phyloP scores from a whole-genome alignment of 1,140 invertebrate genomes.

The Zaprionus lachaisei region DNA sequence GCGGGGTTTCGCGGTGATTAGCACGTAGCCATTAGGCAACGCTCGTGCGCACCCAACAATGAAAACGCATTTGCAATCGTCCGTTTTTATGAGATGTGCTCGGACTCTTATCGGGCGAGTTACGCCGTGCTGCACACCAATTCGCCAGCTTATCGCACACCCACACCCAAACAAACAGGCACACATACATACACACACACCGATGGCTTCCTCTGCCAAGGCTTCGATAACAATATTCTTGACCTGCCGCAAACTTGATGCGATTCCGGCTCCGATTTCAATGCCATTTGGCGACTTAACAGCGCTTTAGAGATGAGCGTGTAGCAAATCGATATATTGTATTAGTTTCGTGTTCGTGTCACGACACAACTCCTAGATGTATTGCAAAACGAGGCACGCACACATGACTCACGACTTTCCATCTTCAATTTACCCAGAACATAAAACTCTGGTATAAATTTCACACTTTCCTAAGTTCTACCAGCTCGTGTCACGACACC shows the following conservation, averaged over 20 bases:
- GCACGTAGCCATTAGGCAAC: conserved; percentile 32
- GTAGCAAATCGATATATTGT: too few species aligned
- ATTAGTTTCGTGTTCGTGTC: neutral
- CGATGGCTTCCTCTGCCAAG: neutral
- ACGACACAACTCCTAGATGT: neutral
- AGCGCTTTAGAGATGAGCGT: neutral
- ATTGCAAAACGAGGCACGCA: neutral
- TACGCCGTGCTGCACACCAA: neutral
- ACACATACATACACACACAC: conserved; percentile 3
- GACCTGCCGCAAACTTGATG: conserved; percentile 31
- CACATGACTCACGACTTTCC: neutral
- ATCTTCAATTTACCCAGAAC: neutral
- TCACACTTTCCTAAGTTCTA: neutral
- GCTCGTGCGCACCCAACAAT: conserved; percentile 18
- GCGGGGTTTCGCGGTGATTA: conserved; percentile 21
- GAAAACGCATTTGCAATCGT: conserved; percentile 31
- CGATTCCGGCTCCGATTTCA: conserved; percentile 15
- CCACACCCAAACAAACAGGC: neutral
- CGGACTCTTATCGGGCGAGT: conserved; percentile 13
- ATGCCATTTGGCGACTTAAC: neutral
- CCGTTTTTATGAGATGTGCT: conserved; percentile 25
- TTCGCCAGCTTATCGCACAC: conserved; percentile 1
- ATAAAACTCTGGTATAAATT: neutral
- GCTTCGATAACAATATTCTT: conserved; percentile 16
- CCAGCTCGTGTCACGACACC: conserved; percentile 2